These are phyloP conservation scores for Limnephilus rhombicus DNA, from an alignment of 2,888 invertebrate genomes.

Conservation along the genomic window DNA sequence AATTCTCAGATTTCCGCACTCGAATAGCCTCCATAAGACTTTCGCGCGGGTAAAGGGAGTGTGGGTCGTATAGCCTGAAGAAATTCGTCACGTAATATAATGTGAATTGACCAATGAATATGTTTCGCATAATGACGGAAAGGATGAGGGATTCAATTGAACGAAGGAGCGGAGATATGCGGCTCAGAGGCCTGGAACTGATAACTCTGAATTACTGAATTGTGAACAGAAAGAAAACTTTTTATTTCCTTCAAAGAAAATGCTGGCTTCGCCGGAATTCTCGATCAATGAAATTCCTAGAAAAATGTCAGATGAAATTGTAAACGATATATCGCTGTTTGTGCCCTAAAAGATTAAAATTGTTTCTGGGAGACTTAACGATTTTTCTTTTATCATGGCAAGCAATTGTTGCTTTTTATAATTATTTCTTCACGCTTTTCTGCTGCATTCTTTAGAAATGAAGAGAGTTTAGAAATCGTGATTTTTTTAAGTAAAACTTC, in stretches of 20 bases:
- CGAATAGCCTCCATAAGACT: not conserved
- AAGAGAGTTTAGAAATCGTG: too few relatives aligned
- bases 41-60: not conserved
- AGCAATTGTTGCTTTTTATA: too few relatives aligned
- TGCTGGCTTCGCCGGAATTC: not conserved
- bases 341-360: not conserved
- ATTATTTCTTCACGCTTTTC: too few relatives aligned
- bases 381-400: not conserved
- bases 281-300: not conserved
- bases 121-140: not conserved
- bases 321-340: not conserved
- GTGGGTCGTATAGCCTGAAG: not conserved
- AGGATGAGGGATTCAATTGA: not conserved
- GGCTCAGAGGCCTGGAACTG: not conserved
- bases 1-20: not conserved
- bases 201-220: not conserved
- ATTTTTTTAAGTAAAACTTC: too few relatives aligned
- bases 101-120: slow-evolving; percentile 1
- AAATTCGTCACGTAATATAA: slow-evolving; percentile 1
- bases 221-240: not conserved
- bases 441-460: too few relatives aligned
- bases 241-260: not conserved
- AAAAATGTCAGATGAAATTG: not conserved
- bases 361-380: not conserved
- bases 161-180: not conserved